phyloP scores from a whole-genome alignment of 2,113 vertebrate species.

The Chelonoidis abingdonii region DNA sequence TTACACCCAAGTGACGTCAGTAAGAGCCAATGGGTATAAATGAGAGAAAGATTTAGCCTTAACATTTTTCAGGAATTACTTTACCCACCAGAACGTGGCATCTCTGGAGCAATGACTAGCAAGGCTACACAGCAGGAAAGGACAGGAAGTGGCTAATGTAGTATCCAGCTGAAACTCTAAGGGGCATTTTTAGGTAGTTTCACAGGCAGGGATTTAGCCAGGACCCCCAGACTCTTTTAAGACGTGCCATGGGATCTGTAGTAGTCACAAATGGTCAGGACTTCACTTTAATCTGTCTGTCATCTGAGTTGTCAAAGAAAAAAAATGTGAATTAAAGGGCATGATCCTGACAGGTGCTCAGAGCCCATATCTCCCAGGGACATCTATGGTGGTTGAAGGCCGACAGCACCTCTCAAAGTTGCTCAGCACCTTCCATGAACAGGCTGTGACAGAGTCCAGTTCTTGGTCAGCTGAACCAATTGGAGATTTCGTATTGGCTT shows the following conservation, averaged over 20 bases:
- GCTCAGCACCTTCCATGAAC: background rate
- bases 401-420: background rate
- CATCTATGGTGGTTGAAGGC: background rate
- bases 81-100: background rate
- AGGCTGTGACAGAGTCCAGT: background rate
- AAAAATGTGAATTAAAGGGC: rapidly evolving
- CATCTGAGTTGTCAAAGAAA: background rate
- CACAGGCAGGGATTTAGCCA: too few species aligned
- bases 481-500: background rate
- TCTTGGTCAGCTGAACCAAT: background rate
- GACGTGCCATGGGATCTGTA: rapidly evolving
- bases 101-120: background rate
- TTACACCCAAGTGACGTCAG: background rate
- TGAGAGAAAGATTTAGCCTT: background rate
- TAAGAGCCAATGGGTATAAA: background rate
- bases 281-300: background rate
- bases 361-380: background rate
- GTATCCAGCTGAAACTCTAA: background rate
- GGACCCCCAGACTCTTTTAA: background rate
- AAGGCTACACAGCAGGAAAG: background rate
- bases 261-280: rapidly evolving
- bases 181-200: background rate
- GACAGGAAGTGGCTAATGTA: background rate
- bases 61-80: background rate
- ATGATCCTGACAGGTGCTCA: background rate